Base-by-base conservation (phyloP, 2,113 vertebrate genomes). In the Tretioscincus oriximinensis region DNA sequence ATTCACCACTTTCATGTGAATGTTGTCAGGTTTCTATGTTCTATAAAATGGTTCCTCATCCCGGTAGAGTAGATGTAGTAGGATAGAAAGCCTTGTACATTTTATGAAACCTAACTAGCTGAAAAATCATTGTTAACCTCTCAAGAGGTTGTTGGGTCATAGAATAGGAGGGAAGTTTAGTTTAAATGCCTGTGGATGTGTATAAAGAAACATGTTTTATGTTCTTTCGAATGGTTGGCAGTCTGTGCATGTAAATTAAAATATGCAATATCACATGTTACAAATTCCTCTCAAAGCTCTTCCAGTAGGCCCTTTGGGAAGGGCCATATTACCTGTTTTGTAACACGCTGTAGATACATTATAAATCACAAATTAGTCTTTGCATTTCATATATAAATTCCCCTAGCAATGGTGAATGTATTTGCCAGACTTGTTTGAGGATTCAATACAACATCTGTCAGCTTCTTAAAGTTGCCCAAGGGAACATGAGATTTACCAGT, bases 301-400 rank as follows among this genome's bases (percentile, higher is more conserved):
- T 69, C n/a, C 20, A 61, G 70, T 47, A 70, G 66, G 18, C 66
- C 80, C 73, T 73, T 47, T n/a, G 66, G 70, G 73, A 70, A 41
- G 35, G 73, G 54, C 10, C 80, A 31, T 21, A 82, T 76, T 70
- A 76, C 65, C 73, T 82, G 73, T 82, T 82, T 82, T 76, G 51
- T 61, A 76, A 70, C 49, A n/a, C 14, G 1, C 66, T 51, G 22
- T 21, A 69, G 76, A 47, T 31, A 47, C 54, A 49, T 80, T 80
- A 80, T 73, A 76, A 60, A 81, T 66, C 5, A 80, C 70, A 72
- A 26, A 65, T 35, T 68, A 67, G 6, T 68, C 24, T 79, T 49
- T 69, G 64, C 73, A 75, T 84, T 84, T 84, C 68, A 68, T 54
- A 54, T 65, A 63, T 69, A 70, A 64, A 75, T 78, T 65, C 72